A percentile compares a stretch with the other conserved stretches of the same genome.
Evolutionary conservation across 35 echinoderm and acorn worm genomes (phyloP).

Genomic region (Strongylocentrotus purpuratus): DNA sequence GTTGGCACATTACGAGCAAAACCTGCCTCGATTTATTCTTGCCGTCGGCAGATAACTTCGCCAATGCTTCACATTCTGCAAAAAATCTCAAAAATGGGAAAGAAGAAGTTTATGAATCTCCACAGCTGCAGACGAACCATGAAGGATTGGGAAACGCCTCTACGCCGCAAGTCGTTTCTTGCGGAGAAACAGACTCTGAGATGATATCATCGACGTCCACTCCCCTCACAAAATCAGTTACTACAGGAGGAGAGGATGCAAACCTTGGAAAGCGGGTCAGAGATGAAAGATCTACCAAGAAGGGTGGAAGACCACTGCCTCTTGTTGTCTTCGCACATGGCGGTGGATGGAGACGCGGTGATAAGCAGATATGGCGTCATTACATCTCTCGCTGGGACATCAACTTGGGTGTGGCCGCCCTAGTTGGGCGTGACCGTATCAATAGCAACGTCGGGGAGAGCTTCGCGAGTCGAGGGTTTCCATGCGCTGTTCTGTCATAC

Average conservation of each 20-base stretch:
- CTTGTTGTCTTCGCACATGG: conserved; percentile 47
- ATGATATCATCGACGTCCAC: neutral
- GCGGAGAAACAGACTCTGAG: neutral
- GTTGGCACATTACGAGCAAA: conserved; percentile 6
- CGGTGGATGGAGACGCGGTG: conserved; percentile 45
- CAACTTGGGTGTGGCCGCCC: neutral
- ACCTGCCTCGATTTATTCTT: neutral
- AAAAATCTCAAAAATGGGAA: neutral
- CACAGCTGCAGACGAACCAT: neutral
- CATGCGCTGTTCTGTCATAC: conserved; percentile 41
- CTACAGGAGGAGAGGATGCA: neutral
- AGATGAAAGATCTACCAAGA: neutral
- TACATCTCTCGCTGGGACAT: conserved; percentile 44
- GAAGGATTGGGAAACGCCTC: neutral
- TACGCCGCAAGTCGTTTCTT: neutral
- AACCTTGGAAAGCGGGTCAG: neutral
- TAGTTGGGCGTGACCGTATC: neutral
- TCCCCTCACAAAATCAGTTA: neutral
- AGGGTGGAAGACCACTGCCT: neutral
- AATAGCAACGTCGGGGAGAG: conserved; percentile 47
- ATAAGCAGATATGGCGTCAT: conserved; percentile 35
- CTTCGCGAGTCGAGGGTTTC: conserved; percentile 12
- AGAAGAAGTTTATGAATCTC: neutral
- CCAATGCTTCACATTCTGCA: neutral
- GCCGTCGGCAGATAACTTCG: neutral